A percentile compares a stretch with the other conserved stretches of the same genome.
Conservation (phyloP, 2,888 invertebrate genomes). For the Pammene aurita region DNA sequence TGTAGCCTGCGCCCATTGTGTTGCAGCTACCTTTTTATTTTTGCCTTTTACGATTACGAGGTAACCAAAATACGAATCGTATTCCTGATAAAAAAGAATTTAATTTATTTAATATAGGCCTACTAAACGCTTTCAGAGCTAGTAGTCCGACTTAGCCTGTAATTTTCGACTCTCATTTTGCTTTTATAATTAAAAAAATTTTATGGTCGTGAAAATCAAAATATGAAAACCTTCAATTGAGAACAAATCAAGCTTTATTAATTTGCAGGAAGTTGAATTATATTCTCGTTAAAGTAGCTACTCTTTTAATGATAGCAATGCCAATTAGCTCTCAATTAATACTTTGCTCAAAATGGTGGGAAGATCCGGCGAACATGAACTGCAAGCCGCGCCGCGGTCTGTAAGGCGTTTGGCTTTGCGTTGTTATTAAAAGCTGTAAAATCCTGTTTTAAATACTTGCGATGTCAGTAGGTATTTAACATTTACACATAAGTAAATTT, state of each 20-base stretch:
- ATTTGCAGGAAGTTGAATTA: background rate
- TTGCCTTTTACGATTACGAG: conserved; percentile 67
- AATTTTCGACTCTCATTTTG: too few species aligned
- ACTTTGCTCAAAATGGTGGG: conserved; percentile 33
- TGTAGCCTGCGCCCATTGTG: conserved; percentile 74
- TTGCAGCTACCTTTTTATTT: conserved; percentile 66
- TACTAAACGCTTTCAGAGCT: too few species aligned
- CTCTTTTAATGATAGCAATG: conserved; percentile 15
- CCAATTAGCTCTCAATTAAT: conserved; percentile 32
- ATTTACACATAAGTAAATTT: conserved; percentile 2
- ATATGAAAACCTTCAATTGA: too few species aligned
- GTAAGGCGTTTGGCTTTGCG: background rate
- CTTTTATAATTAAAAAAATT: background rate
- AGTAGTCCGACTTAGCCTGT: too few species aligned
- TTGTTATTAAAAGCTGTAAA: conserved; percentile 20
- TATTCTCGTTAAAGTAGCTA: background rate
- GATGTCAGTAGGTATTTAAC: background rate
- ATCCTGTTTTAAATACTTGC: background rate
- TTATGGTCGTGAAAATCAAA: background rate
- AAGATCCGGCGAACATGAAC: conserved; percentile 33
- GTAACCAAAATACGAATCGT: conserved; percentile 68
- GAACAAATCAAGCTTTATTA: too few species aligned
- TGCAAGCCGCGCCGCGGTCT: background rate
- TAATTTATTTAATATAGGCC: background rate
- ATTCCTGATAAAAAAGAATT: background rate